Percentiles rank a stretch among this genome's conserved stretches.
Evolutionary conservation across 2,888 invertebrate genomes (phyloP).

Genomic region (Leptinotarsa tumamoca): DNA sequence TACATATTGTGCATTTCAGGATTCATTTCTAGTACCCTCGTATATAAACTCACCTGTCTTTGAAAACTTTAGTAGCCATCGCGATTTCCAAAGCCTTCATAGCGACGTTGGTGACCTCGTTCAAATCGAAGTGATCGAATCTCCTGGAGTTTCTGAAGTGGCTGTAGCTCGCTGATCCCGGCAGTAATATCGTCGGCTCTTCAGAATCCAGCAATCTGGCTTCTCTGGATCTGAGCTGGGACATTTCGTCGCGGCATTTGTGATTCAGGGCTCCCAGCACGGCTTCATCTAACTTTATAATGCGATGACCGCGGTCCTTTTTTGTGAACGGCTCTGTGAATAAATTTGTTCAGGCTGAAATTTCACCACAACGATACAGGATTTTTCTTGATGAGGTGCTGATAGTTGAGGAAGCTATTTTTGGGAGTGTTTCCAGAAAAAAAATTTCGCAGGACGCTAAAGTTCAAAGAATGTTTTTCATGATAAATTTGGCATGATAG

Average conservation of each 20-base stretch:
- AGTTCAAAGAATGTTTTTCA: too few species aligned
- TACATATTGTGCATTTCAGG: neutral
- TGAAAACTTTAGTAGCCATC: slow-evolving; percentile 68
- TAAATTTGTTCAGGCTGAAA: neutral
- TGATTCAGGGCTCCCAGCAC: slow-evolving; percentile 52
- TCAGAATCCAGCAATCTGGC: slow-evolving; percentile 59
- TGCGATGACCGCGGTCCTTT: slow-evolving; percentile 48
- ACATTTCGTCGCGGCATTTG: slow-evolving; percentile 61
- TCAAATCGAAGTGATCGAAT: slow-evolving; percentile 61
- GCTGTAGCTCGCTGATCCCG: slow-evolving; percentile 65
- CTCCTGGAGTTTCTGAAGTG: slow-evolving; percentile 64
- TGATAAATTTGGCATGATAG: too few species aligned
- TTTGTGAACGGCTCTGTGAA: slow-evolving; percentile 30
- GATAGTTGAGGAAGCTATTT: too few species aligned
- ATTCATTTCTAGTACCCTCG: neutral
- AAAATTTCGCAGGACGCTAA: too few species aligned
- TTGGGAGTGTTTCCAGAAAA: too few species aligned
- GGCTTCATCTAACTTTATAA: slow-evolving; percentile 49
- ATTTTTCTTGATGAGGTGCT: too few species aligned
- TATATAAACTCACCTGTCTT: slow-evolving; percentile 62
- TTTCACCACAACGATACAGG: too few species aligned
- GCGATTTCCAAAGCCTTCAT: slow-evolving; percentile 69
- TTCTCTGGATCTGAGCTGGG: slow-evolving; percentile 63
- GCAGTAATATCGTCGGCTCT: slow-evolving; percentile 62
- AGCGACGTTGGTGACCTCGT: slow-evolving; percentile 65